Evolutionary conservation across 1,140 invertebrate genomes (phyloP), one percentile per base, ranked within the genome.

Genomic region (Ditylenchus dipsaci): DNA sequence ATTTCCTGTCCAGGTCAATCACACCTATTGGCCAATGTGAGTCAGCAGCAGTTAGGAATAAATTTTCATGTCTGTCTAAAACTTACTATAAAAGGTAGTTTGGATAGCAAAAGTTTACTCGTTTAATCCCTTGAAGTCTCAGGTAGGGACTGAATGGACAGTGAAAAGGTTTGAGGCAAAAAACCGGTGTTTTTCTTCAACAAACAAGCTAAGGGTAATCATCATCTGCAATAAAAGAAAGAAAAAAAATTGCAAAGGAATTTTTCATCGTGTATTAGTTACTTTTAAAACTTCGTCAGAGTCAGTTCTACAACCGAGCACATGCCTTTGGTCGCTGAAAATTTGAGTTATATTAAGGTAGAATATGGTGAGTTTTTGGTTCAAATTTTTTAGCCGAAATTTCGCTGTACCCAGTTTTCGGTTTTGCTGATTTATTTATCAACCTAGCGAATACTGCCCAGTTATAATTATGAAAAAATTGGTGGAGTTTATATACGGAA

Each of bases 1-100:
- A 62, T 19, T 65, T 63, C 11, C 63, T 27, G 57, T 73, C 71
- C 17, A 73, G 26, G 58, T 73, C 71, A 43, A 73, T 29, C 30
- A 73, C 47, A n/a, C 57, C 23, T 19, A 29, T n/a, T 15, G 71
- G 71, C 71, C 71, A 73, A 38, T 73, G 71, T 17, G 62, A 43
- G 49, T 59, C 53, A 13, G 49, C 68, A n/a, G 66, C 61, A 17
- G 30, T n/a, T 27, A 72, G 26, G 23, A 56, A 60, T 17, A 73
- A 53, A 43, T 65, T 42, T 30, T 61, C 17, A 65, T 13, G 42
- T 72, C 70, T 17, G 61, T 11, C 70, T 72, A 65, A 42, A 72
- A 38, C 26, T 1, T 21, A 23, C n/a, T 38, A 11, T 38, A 38
- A 38, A 5, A 38, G 33, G 11, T 38, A 38, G 33, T 38, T 38